Percentiles rank a stretch among this genome's conserved stretches.
Conservation (phyloP, 2,888 invertebrate genomes). For the Sinohyriopsis cumingii region DNA sequence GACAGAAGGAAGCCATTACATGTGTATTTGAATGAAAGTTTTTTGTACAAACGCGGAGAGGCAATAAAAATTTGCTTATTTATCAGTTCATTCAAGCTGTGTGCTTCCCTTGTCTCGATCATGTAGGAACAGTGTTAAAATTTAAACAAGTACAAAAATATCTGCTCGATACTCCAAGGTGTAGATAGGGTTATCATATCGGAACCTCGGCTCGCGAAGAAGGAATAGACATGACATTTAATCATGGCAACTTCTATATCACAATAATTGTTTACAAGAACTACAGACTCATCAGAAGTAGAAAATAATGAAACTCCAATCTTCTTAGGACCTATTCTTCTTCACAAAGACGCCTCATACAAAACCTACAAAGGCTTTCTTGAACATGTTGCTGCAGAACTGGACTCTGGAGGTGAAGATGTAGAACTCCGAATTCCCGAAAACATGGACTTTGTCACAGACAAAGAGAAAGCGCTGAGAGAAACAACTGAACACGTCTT, state of each 20-base stretch:
- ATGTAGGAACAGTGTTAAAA: too few species aligned
- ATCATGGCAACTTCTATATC: slow-evolving; percentile 16
- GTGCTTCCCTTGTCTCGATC: too few species aligned
- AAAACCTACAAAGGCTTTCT: slow-evolving; percentile 1
- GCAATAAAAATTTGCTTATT: too few species aligned
- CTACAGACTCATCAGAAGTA: slow-evolving; percentile 11
- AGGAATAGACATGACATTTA: slow-evolving; percentile 20
- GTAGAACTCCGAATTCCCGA: background rate
- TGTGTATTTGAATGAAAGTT: too few species aligned
- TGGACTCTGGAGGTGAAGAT: background rate
- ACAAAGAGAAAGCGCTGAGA: background rate
- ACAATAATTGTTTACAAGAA: slow-evolving; percentile 25
- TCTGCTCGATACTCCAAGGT: too few species aligned
- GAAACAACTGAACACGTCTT: background rate
- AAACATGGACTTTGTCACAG: background rate
- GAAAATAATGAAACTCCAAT: slow-evolving; percentile 10
- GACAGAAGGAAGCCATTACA: too few species aligned
- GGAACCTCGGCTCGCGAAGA: too few species aligned
- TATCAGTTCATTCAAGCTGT: too few species aligned
- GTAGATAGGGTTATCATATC: too few species aligned
- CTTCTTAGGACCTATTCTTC: slow-evolving; percentile 19
- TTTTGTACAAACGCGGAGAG: too few species aligned
- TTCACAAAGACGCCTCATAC: slow-evolving; percentile 2
- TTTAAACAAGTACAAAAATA: too few species aligned
- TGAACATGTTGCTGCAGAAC: background rate